These are phyloP conservation scores for Eupristina koningsbergeri DNA, from an alignment of 1,140 invertebrate genomes.

Conservation along the genomic window DNA sequence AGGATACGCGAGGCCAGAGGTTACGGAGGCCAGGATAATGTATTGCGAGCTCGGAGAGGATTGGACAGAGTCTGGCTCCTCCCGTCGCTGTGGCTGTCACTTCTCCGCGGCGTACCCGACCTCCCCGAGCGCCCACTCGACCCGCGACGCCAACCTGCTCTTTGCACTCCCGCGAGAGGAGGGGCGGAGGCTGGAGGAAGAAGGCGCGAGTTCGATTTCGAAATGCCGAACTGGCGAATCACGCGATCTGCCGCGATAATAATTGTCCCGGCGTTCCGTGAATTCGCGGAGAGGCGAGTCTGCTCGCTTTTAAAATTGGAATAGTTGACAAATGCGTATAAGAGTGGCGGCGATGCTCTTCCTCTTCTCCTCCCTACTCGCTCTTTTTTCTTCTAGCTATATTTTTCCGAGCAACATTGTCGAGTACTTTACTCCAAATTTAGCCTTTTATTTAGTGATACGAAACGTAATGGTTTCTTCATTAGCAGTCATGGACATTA, in stretches of 20 bases:
- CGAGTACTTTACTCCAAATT: too few species aligned
- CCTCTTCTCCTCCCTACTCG: background rate
- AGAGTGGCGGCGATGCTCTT: background rate
- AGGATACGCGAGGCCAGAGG: slow-evolving; percentile 20
- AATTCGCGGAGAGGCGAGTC: background rate
- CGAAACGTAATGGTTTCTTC: too few species aligned
- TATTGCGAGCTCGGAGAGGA: slow-evolving; percentile 63
- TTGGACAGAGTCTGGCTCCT: slow-evolving; percentile 72
- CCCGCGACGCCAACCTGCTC: slow-evolving; percentile 37
- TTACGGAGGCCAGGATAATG: slow-evolving; percentile 56
- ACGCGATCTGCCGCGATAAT: too few species aligned
- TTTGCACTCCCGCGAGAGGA: background rate
- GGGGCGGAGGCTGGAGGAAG: background rate
- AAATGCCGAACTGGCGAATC: too few species aligned
- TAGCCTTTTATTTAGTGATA: too few species aligned
- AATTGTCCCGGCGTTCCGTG: too few species aligned
- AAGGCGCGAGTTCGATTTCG: background rate
- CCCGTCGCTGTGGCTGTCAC: slow-evolving; percentile 65
- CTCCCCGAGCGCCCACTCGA: slow-evolving; percentile 63
- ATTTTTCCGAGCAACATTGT: background rate
- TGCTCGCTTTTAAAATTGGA: background rate
- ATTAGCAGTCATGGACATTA: too few species aligned
- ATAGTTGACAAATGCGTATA: background rate
- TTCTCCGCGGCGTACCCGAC: slow-evolving; percentile 51
- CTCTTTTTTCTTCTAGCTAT: background rate